Conservation (phyloP, 1,140 invertebrate genomes). For the Planococcus citri region DNA sequence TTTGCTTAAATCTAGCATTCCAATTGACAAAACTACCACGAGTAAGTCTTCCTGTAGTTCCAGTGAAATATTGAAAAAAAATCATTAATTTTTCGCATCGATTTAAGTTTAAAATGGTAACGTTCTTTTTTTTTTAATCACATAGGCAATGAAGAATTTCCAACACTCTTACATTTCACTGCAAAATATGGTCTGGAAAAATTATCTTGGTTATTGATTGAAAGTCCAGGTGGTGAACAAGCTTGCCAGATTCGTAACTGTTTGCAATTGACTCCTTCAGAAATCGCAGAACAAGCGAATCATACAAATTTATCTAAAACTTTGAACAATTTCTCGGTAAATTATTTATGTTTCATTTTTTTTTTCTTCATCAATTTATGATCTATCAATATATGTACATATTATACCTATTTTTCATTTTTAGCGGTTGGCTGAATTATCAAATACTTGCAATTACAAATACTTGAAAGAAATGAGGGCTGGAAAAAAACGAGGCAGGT, state of each 20-base stretch:
- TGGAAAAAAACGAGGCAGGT: constrained; percentile 31
- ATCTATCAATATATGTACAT: no score
- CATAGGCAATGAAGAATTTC: constrained; percentile 43
- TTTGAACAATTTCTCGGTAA: constrained; percentile 60
- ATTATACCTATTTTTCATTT: constrained; percentile 17
- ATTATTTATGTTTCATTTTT: constrained; percentile 22
- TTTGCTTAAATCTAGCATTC: constrained; percentile 40
- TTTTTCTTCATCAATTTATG: no score
- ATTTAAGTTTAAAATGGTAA: no score
- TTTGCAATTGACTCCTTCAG: constrained; percentile 60
- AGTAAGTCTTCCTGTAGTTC: not conserved
- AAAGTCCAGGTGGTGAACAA: constrained; percentile 65
- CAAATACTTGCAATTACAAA: constrained; percentile 68
- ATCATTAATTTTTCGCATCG: no score
- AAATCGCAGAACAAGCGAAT: constrained; percentile 59
- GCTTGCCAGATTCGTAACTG: constrained; percentile 63
- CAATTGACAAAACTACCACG: not conserved
- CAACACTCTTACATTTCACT: constrained; percentile 76
- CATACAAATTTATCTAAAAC: constrained; percentile 55
- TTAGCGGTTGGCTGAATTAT: constrained; percentile 61
- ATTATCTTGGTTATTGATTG: constrained; percentile 63
- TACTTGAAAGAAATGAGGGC: constrained; percentile 72
- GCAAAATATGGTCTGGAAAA: constrained; percentile 72
- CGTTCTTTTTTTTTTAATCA: no score
- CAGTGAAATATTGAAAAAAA: no score